Base-by-base conservation (phyloP, 2,113 vertebrate genomes). In the Ornithorhynchus anatinus region DNA sequence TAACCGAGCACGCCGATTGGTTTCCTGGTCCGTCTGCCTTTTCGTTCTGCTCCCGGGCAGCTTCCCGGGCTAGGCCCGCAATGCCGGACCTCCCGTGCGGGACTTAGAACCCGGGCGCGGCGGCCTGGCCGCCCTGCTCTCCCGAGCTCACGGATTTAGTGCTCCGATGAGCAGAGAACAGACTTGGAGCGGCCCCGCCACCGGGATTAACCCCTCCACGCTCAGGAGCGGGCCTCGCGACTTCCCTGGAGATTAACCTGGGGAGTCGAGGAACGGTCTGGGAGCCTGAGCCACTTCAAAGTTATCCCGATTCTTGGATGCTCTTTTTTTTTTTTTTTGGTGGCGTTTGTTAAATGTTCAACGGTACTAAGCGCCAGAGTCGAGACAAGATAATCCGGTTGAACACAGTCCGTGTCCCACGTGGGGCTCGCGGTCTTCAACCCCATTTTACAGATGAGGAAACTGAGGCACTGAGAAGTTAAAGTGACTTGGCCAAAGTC, bases 81-180 rank as follows among this genome's bases (percentile, higher is more conserved):
- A 93, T 92, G 94, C n/a, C 96, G 94, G 95, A 97, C 97, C 96
- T 96, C 97, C 96, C 96, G 97, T 96, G 94, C 91, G 92, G 91
- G 89, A 92, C 94, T 94, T 94, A 94, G 93, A 94, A 93, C 93
- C 88, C 90, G 86, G 80, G 87, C 91, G 87, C 88, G 75, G 90
- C 91, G 90, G 92, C 86, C 69, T 69, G 84, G 89, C 92, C 82
- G 82, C 91, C 85, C 75, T 70, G 82, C 91, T 93, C 85, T 90
- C 93, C 90, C 80, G 94, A 93, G 93, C 91, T 87, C 91, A 86
- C 89, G 89, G 92, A 94, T 94, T 95, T 95, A 92, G 90, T 83
- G 92, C 94, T 94, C 89, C 64, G 84, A 86, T 93, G 90, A 93
- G 81, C 93, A 91, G 89, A 92, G 86, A 84, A 63, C 85, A 88